Evolutionary conservation across 2,888 invertebrate genomes (phyloP).

Genomic region (Lasioglossum oenotherae): DNA sequence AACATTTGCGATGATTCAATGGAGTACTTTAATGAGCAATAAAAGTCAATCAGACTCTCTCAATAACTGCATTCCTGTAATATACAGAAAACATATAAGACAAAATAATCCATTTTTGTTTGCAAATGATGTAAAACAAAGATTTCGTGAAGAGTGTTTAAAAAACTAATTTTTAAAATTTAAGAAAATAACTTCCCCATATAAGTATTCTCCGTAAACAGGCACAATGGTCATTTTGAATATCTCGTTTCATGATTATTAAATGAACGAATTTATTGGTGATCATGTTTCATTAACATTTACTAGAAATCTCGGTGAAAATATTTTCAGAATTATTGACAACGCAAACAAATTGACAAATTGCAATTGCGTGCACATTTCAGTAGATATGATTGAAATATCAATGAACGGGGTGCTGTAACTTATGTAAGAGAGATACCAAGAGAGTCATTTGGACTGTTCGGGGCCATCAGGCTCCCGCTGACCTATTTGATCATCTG

Average conservation of each 20-base stretch:
- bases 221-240: too few relatives aligned
- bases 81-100: background rate
- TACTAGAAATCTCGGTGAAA: background rate
- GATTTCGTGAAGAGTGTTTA: background rate
- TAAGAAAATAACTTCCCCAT: too few relatives aligned
- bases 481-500: conserved; percentile 7
- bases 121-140: background rate
- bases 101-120: background rate
- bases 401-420: background rate
- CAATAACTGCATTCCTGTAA: background rate
- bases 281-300: background rate
- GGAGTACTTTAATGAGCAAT: background rate
- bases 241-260: background rate
- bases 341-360: background rate
- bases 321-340: background rate
- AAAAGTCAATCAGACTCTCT: background rate
- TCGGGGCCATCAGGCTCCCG: background rate
- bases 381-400: background rate
- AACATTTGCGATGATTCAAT: background rate
- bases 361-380: background rate
- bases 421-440: background rate
- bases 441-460: background rate
- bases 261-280: background rate
- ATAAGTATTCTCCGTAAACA: too few relatives aligned
- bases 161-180: too few relatives aligned